Conservation (phyloP, 1,140 invertebrate genomes). For the Lepidurus arcticus region DNA sequence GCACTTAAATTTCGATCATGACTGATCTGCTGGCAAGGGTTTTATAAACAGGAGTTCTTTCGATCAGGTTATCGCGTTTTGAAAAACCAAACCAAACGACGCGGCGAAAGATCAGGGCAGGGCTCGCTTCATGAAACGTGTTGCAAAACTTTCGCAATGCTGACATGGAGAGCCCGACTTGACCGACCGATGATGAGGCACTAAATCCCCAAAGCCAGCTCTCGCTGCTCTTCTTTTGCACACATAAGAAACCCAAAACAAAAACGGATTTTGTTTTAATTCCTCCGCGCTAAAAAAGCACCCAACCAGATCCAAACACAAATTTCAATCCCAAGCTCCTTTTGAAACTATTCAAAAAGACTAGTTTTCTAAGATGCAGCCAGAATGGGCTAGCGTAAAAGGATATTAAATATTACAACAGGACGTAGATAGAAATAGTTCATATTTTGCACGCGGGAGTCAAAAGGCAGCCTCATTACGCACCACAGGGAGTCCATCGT, state of each 20-base stretch:
- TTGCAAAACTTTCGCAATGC: background rate
- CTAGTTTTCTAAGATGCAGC: too few species aligned
- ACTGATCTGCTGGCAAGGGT: background rate
- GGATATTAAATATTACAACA: too few species aligned
- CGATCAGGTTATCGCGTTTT: background rate
- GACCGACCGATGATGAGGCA: conserved; percentile 8
- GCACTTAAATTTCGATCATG: too few species aligned
- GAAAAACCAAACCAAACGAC: background rate
- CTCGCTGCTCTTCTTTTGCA: background rate
- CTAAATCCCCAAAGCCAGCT: background rate
- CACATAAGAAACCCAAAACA: too few species aligned
- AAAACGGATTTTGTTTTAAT: too few species aligned
- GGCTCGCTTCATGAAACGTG: background rate
- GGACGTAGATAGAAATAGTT: background rate
- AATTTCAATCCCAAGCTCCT: too few species aligned
- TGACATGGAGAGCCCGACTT: background rate
- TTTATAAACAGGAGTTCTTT: background rate
- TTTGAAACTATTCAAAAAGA: too few species aligned
- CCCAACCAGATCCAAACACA: too few species aligned
- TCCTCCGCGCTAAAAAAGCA: too few species aligned
- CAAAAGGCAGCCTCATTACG: conserved; percentile 21
- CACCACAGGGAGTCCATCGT: conserved; percentile 5
- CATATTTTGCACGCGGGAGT: conserved; percentile 17
- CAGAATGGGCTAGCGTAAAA: too few species aligned
- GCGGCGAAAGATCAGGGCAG: background rate